A percentile compares a stretch with the other conserved stretches of the same genome.
These are phyloP conservation scores for Pelosia muscerda DNA, from an alignment of 2,888 invertebrate genomes.

Conservation along the genomic window DNA sequence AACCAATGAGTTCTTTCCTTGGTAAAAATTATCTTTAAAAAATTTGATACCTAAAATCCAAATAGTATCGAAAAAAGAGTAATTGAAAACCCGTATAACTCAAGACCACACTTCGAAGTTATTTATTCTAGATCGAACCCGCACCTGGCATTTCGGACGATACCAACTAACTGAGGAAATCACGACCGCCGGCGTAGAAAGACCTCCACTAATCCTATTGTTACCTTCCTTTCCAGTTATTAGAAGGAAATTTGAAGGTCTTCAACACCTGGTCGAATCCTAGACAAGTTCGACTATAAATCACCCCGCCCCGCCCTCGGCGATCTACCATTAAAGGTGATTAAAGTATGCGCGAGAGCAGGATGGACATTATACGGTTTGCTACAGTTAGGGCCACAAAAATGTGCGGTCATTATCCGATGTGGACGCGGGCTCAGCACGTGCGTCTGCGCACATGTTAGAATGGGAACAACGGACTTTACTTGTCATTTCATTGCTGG, in stretches of 20 bases:
- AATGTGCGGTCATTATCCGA: slow-evolving; percentile 75
- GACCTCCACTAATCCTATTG: slow-evolving; percentile 26
- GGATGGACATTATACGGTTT: slow-evolving; percentile 80
- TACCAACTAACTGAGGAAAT: slow-evolving; percentile 26
- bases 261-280: slow-evolving; percentile 49
- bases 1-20: background rate
- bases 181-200: slow-evolving; percentile 28
- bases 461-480: slow-evolving; percentile 31
- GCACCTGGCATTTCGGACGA: slow-evolving; percentile 41
- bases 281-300: slow-evolving; percentile 68
- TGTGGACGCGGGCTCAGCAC: slow-evolving; percentile 51
- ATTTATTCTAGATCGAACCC: slow-evolving; percentile 43
- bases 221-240: slow-evolving; percentile 23
- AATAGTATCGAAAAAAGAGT: slow-evolving; percentile 8
- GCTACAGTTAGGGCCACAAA: slow-evolving; percentile 64
- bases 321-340: slow-evolving; percentile 74
- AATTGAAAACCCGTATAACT: slow-evolving; percentile 18
- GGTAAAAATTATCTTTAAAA: background rate
- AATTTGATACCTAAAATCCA: background rate
- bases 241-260: slow-evolving; percentile 37
- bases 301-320: slow-evolving; percentile 67
- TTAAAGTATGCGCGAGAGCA: slow-evolving; percentile 73
- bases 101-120: slow-evolving; percentile 23
- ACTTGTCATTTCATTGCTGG: slow-evolving; percentile 8
- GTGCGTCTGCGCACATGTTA: slow-evolving; percentile 54